Conservation (phyloP, 2,113 vertebrate genomes). For the Hippolais icterina region DNA sequence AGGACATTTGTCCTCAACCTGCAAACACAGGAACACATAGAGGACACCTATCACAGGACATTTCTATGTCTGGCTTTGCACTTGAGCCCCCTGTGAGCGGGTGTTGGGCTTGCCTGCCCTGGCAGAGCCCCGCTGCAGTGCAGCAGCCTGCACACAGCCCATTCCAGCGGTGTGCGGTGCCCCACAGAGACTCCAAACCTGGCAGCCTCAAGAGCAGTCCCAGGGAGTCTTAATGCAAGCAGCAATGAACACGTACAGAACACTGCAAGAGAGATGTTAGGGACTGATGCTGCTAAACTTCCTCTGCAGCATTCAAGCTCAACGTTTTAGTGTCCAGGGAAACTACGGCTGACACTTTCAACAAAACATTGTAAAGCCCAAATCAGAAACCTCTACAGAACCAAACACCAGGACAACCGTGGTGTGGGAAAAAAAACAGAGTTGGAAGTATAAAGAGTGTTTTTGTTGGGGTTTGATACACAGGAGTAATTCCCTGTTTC, state of each 20-base stretch:
- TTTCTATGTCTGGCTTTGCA: rapidly evolving
- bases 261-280: neutral
- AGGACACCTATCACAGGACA: neutral
- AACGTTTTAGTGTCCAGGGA: rapidly evolving
- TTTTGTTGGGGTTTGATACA: neutral
- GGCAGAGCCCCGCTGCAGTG: neutral
- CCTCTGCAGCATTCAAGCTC: neutral
- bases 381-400: neutral
- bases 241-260: neutral
- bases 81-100: rapidly evolving
- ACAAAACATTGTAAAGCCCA: neutral
- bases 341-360: neutral
- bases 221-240: neutral
- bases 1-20: neutral
- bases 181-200: rapidly evolving
- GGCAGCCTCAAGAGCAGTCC: neutral
- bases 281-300: neutral
- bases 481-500: neutral
- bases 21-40: neutral
- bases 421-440: neutral
- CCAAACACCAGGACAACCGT: neutral
- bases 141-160: neutral
- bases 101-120: neutral
- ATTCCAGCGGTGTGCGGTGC: rapidly evolving
- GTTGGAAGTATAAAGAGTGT: neutral